Percentiles rank a stretch among this genome's conserved stretches.
Conservation (phyloP, 2,888 invertebrate genomes). For the Gymnocheta viridis region DNA sequence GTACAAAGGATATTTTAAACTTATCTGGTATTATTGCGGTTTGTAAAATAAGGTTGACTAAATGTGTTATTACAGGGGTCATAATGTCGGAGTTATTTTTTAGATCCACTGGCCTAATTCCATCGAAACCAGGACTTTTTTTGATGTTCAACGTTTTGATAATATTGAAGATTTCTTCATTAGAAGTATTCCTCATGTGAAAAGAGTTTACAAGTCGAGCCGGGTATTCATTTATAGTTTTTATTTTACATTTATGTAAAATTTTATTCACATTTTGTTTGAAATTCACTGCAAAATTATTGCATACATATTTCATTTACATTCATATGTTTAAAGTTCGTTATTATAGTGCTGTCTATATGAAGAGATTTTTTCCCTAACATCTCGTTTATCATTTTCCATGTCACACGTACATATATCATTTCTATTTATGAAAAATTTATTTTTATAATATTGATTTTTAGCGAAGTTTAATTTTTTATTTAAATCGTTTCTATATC, state of each 20-base stretch:
- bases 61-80: not conserved
- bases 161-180: slow-evolving; percentile 30
- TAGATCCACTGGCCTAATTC: slow-evolving; percentile 23
- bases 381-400: slow-evolving; percentile 42
- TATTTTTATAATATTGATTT: slow-evolving; percentile 23
- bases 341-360: slow-evolving; percentile 27
- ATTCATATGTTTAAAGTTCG: slow-evolving; percentile 24
- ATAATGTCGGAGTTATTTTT: slow-evolving; percentile 13
- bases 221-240: not conserved
- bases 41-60: not conserved
- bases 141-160: too few relatives aligned
- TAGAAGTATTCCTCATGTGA: not conserved
- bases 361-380: slow-evolving; percentile 46
- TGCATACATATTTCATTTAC: slow-evolving; percentile 11
- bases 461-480: not conserved
- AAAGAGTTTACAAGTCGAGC: not conserved
- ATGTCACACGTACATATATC: slow-evolving; percentile 37
- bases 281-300: slow-evolving; percentile 32
- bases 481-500: too few relatives aligned
- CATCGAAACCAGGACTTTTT: slow-evolving; percentile 10
- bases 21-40: not conserved
- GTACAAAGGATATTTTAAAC: not conserved
- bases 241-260: slow-evolving; percentile 12
- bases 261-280: slow-evolving; percentile 3
- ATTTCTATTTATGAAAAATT: slow-evolving; percentile 32